Evolutionary conservation across 1,140 invertebrate species (phyloP).

Genomic region (Saxidomus purpurata): DNA sequence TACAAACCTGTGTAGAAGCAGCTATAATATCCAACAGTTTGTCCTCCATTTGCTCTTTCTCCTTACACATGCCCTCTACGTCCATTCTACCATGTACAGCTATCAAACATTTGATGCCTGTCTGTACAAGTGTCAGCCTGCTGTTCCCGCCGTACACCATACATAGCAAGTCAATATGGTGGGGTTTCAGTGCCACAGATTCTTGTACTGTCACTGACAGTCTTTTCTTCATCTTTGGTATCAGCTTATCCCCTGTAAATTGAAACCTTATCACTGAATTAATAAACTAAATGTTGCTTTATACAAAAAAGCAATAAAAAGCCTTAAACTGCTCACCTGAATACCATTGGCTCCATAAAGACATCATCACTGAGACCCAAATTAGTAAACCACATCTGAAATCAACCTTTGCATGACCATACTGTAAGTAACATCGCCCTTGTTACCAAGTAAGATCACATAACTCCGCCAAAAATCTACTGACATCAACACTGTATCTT

Average conservation of each 20-base stretch:
- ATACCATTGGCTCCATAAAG: too few species aligned
- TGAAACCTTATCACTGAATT: too few species aligned
- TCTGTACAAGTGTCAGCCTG: background rate
- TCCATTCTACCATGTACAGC: background rate
- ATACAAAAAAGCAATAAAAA: too few species aligned
- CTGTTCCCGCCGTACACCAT: background rate
- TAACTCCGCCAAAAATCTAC: too few species aligned
- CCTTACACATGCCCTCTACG: background rate
- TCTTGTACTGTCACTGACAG: background rate
- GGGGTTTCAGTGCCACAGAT: background rate
- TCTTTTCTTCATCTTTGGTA: conserved; percentile 10
- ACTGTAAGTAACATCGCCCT: too few species aligned
- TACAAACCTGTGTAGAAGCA: background rate
- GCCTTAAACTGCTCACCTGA: too few species aligned
- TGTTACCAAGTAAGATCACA: too few species aligned
- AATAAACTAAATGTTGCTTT: too few species aligned
- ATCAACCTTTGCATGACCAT: too few species aligned
- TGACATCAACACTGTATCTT: too few species aligned
- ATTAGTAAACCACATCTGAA: too few species aligned
- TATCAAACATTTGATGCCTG: background rate
- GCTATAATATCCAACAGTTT: conserved; percentile 27
- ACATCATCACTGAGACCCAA: too few species aligned
- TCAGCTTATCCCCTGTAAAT: conserved; percentile 27
- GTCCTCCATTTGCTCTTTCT: background rate
- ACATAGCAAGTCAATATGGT: conserved; percentile 28